Conservation (phyloP, 2,888 invertebrate species). For the Artemia sinica region DNA sequence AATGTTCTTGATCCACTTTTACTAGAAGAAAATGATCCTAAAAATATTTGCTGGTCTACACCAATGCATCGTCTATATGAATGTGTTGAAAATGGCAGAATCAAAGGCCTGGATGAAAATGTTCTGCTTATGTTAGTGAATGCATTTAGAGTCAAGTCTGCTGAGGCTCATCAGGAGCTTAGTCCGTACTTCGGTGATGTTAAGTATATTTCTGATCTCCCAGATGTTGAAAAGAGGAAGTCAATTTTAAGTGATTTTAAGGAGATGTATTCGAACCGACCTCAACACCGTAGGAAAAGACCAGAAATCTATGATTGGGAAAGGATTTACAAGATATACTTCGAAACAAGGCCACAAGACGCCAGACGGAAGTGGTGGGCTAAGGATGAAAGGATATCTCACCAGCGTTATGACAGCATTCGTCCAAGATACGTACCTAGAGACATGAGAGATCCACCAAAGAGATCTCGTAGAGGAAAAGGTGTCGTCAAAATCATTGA, state of each 20-base stretch:
- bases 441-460: constrained; percentile 34
- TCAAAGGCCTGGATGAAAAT: constrained; percentile 48
- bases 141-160: constrained; percentile 52
- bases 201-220: constrained; percentile 39
- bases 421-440: constrained; percentile 51
- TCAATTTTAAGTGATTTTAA: constrained; percentile 55
- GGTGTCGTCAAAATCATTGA: constrained; percentile 4
- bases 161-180: constrained; percentile 43
- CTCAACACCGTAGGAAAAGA: constrained; percentile 37
- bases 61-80: constrained; percentile 54
- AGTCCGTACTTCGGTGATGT: constrained; percentile 51
- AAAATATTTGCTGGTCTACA: constrained; percentile 64
- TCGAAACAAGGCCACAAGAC: constrained; percentile 48
- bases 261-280: constrained; percentile 48
- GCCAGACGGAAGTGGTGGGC: constrained; percentile 47
- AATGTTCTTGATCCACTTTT: constrained; percentile 45
- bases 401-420: constrained; percentile 49
- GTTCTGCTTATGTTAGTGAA: constrained; percentile 53
- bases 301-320: constrained; percentile 68
- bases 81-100: constrained; percentile 38
- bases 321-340: constrained; percentile 47
- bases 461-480: constrained; percentile 20
- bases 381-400: constrained; percentile 34
- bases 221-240: constrained; percentile 43
- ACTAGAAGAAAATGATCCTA: constrained; percentile 44